Percentiles rank a stretch among this genome's conserved stretches.
Evolutionary conservation across 2,797 vertebrate genomes (phyloP).

Genomic region (Gadopsis bispinosus): DNA sequence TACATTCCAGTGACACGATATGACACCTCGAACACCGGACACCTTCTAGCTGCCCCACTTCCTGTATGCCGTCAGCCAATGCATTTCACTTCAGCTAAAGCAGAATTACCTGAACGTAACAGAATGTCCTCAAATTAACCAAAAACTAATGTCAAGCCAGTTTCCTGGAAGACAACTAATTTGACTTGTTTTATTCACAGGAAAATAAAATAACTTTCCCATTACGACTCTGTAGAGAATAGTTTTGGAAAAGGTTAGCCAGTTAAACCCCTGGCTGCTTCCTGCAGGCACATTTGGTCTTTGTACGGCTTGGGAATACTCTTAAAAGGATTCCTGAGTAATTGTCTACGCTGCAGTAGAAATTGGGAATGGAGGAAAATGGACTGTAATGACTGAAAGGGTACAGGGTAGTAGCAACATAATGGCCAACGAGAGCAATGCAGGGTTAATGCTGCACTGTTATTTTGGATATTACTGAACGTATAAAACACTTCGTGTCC

Average conservation of each 20-base stretch:
- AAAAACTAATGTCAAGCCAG: neutral
- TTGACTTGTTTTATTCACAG: constrained; percentile 34
- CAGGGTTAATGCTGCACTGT: constrained; percentile 45
- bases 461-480: constrained; percentile 52
- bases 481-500: constrained; percentile 53
- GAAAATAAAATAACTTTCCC: constrained; percentile 55
- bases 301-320: constrained; percentile 65
- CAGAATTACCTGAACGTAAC: constrained; percentile 19
- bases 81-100: constrained; percentile 7
- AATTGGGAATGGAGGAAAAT: constrained; percentile 70
- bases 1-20: constrained; percentile 40
- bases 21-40: constrained; percentile 58
- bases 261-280: constrained; percentile 60
- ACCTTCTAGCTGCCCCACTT: constrained; percentile 16
- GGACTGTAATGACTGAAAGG: constrained; percentile 69
- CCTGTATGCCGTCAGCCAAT: constrained; percentile 11
- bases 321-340: constrained; percentile 80
- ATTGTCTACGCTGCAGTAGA: constrained; percentile 72
- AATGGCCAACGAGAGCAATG: constrained; percentile 50
- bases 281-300: constrained; percentile 62
- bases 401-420: constrained; percentile 56
- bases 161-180: constrained; percentile 56
- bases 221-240: constrained; percentile 58
- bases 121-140: constrained; percentile 5
- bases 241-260: constrained; percentile 63